phyloP scores from a whole-genome alignment of 2,888 invertebrate species.

The Priapulus caudatus region DNA sequence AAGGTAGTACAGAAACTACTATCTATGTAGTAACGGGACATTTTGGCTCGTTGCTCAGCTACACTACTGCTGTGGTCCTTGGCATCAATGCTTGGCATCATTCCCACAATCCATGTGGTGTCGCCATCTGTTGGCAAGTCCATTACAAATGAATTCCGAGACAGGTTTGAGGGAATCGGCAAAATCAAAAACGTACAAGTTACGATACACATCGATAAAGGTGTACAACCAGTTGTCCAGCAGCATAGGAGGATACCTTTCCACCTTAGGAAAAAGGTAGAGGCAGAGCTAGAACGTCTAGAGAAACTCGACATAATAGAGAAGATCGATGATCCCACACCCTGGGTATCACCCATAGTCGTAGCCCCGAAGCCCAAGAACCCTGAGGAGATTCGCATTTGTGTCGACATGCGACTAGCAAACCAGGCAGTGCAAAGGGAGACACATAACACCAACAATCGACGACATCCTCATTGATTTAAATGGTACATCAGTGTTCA shows the following conservation, averaged over 20 bases:
- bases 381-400: slow-evolving; percentile 22
- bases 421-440: slow-evolving; percentile 21
- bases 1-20: too few species aligned
- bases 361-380: too few species aligned
- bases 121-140: too few species aligned
- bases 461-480: slow-evolving; percentile 22
- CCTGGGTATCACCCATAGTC: slow-evolving; percentile 26
- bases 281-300: slow-evolving; percentile 21
- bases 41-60: neutral
- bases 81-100: too few species aligned
- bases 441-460: slow-evolving; percentile 21
- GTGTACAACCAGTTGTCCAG: neutral
- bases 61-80: neutral
- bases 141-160: too few species aligned
- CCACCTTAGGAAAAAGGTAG: slow-evolving; percentile 10
- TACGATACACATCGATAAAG: neutral
- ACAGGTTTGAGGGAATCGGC: neutral
- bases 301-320: slow-evolving; percentile 25
- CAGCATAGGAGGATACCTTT: slow-evolving; percentile 1
- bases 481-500: slow-evolving; percentile 20
- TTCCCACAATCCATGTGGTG: too few species aligned
- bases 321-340: slow-evolving; percentile 23
- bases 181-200: neutral
- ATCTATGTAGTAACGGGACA: too few species aligned
- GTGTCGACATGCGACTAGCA: slow-evolving; percentile 21